phyloP scores from a whole-genome alignment of 2,113 vertebrate genomes.

The Pteruthius melanotis region DNA sequence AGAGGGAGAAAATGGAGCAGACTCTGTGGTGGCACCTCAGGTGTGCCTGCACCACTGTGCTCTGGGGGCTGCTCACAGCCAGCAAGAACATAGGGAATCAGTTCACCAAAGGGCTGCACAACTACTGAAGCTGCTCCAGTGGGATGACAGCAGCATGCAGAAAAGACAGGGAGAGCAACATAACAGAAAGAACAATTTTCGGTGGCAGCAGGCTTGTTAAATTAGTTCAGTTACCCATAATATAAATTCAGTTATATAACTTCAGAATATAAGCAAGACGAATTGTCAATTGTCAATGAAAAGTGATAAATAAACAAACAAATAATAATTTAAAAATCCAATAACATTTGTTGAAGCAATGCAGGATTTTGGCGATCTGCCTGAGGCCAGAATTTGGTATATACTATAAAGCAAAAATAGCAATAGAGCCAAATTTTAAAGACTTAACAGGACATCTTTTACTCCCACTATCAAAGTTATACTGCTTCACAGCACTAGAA shows the following conservation, averaged over 20 bases:
- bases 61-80: accelerated
- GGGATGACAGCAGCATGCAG: accelerated
- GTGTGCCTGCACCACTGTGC: accelerated
- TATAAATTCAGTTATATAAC: background rate
- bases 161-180: background rate
- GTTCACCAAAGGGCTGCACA: background rate
- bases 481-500: background rate
- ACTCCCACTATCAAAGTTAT: background rate
- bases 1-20: background rate
- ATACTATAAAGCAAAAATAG: background rate
- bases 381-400: background rate
- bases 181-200: background rate
- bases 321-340: background rate
- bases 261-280: background rate
- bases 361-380: background rate
- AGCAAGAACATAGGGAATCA: background rate
- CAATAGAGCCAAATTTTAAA: background rate
- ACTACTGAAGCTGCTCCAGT: background rate
- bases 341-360: background rate
- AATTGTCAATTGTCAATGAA: background rate
- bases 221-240: background rate
- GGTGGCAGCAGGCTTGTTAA: background rate
- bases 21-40: background rate
- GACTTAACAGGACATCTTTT: background rate
- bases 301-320: background rate